Conservation (phyloP, 1,140 invertebrate genomes). For the Lineus longissimus region DNA sequence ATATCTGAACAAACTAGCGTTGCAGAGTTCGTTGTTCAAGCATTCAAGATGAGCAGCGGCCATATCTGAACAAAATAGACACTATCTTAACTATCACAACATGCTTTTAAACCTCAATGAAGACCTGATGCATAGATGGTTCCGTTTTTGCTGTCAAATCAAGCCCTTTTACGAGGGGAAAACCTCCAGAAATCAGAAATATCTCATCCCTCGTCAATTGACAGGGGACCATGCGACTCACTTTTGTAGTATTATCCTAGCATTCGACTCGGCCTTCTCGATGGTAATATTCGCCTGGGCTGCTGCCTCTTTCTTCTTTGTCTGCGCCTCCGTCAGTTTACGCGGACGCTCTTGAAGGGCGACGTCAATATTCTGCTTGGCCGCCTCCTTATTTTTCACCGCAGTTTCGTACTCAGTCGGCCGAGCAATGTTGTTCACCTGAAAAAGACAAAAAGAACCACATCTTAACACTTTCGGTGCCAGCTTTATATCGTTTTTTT, state of each 20-base stretch:
- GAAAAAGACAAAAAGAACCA: conserved; percentile 10
- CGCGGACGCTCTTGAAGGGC: conserved; percentile 36
- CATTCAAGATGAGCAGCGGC: too few relatives aligned
- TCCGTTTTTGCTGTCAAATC: too few relatives aligned
- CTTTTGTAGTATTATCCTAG: conserved; percentile 37
- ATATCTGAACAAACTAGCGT: too few relatives aligned
- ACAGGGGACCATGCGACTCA: conserved; percentile 12
- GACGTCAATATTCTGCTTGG: conserved; percentile 45
- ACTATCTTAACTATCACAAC: too few relatives aligned
- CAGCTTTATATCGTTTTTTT: neutral
- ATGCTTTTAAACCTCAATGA: too few relatives aligned
- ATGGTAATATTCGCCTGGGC: conserved; percentile 36
- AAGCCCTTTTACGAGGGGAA: too few relatives aligned
- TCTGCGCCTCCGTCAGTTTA: conserved; percentile 33
- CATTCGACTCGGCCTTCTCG: conserved; percentile 36
- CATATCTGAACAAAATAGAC: too few relatives aligned
- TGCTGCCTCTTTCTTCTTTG: conserved; percentile 35
- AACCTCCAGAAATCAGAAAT: too few relatives aligned
- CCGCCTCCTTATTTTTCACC: conserved; percentile 45
- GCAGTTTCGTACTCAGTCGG: conserved; percentile 40
- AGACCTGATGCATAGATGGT: too few relatives aligned
- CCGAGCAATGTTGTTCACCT: conserved; percentile 47
- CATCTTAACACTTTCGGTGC: neutral
- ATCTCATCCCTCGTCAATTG: neutral
- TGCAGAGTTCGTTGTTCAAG: too few relatives aligned